Evolutionary conservation across 1,140 invertebrate species (phyloP).

Genomic region (Thalassaphorura encarpata): DNA sequence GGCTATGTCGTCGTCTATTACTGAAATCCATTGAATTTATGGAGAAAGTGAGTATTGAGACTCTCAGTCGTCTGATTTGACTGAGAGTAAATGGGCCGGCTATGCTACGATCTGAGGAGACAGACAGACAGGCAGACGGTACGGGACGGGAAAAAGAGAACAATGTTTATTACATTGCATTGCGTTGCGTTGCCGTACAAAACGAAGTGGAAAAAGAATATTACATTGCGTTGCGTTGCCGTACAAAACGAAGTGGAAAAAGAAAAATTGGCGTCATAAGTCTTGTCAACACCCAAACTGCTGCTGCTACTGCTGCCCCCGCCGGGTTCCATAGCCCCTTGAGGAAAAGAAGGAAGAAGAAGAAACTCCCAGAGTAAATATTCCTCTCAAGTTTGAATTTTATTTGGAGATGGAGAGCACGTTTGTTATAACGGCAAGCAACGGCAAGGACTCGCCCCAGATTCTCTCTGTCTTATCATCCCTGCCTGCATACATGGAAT

Average conservation of each 20-base stretch:
- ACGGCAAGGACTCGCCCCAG: no score
- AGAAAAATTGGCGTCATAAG: slow-evolving; percentile 18
- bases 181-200: not conserved
- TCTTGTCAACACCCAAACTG: slow-evolving; percentile 13
- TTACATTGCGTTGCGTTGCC: not conserved
- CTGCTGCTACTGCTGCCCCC: slow-evolving; percentile 2
- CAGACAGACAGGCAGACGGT: not conserved
- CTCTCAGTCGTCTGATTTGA: no score
- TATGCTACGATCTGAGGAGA: not conserved
- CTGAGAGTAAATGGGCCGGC: not conserved
- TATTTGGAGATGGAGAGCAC: no score
- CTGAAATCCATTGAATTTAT: no score
- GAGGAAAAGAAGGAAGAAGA: not conserved
- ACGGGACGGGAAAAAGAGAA: not conserved
- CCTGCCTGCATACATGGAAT: no score
- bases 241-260: slow-evolving; percentile 7
- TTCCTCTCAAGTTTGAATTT: no score
- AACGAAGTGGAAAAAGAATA: no score
- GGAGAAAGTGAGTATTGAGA: no score
- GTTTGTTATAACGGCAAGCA: no score
- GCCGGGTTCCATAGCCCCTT: not conserved
- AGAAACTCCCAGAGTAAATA: no score
- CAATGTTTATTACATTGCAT: not conserved
- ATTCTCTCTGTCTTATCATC: no score
- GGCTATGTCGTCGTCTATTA: no score